A percentile compares a stretch with the other conserved stretches of the same genome.
Evolutionary conservation across 2,888 invertebrate genomes (phyloP).

Genomic region (Eupithecia insigniata): DNA sequence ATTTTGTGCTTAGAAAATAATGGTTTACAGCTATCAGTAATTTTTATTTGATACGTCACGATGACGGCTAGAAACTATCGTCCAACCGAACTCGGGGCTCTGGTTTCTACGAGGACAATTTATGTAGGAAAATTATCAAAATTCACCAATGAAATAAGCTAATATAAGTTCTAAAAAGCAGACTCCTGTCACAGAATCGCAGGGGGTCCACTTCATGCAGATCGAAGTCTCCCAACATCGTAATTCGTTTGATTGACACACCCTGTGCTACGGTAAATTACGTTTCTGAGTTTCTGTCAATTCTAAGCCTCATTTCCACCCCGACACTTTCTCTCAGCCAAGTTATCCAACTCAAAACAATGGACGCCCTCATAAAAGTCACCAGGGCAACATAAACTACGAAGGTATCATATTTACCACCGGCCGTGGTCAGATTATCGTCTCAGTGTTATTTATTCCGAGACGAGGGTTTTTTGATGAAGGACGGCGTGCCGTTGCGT

Average conservation of each 20-base stretch:
- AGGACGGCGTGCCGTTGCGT: constrained; percentile 61
- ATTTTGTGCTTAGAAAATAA: no score
- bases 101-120: no score
- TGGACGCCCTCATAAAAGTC: constrained; percentile 47
- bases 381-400: constrained; percentile 55
- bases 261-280: neutral
- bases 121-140: no score
- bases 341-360: constrained; percentile 34
- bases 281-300: constrained; percentile 10
- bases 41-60: no score
- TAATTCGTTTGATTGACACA: constrained; percentile 1
- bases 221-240: neutral
- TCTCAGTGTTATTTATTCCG: constrained; percentile 58
- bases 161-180: neutral
- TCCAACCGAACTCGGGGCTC: no score
- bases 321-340: neutral
- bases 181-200: neutral
- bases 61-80: no score
- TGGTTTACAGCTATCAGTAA: no score
- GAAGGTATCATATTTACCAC: constrained; percentile 58
- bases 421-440: constrained; percentile 58
- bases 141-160: no score
- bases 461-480: constrained; percentile 74
- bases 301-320: constrained; percentile 2
- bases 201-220: neutral